Conservation (phyloP, 2,888 invertebrate genomes). For the Dusona sp. region DNA sequence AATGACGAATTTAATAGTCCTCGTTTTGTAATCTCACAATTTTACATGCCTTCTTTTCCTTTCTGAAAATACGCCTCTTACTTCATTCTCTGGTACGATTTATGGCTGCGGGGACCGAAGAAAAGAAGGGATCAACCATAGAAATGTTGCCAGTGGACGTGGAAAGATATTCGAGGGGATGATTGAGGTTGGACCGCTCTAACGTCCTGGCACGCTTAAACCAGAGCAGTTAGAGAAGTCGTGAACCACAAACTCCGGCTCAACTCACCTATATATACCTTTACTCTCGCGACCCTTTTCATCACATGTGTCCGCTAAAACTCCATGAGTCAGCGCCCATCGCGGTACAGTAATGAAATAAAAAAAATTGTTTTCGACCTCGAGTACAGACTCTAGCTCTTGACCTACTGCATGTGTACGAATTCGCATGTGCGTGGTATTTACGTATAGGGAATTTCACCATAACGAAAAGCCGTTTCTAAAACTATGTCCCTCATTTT, state of each 20-base stretch:
- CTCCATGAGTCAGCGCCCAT: background rate
- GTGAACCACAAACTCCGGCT: background rate
- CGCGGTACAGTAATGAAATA: constrained; percentile 49
- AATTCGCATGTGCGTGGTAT: background rate
- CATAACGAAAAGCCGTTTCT: background rate
- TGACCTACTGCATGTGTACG: background rate
- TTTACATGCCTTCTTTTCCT: constrained; percentile 11
- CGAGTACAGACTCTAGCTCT: constrained; percentile 13
- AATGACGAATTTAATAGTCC: constrained; percentile 78
- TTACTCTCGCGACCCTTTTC: constrained; percentile 32
- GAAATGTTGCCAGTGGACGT: background rate
- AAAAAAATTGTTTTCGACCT: constrained; percentile 47
- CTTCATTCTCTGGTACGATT: constrained; percentile 47
- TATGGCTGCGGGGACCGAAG: constrained; percentile 36
- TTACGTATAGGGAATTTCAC: background rate
- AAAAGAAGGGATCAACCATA: background rate
- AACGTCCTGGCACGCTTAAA: background rate
- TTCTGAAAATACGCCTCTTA: background rate
- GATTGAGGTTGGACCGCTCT: constrained; percentile 31
- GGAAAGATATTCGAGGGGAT: constrained; percentile 7
- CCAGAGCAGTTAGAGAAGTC: background rate
- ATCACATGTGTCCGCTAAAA: constrained; percentile 16
- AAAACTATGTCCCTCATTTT: background rate
- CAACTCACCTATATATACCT: background rate
- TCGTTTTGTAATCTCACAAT: constrained; percentile 62